Evolutionary conservation across 2,113 vertebrate species (phyloP).

Genomic region (Amblyopsis rosae): DNA sequence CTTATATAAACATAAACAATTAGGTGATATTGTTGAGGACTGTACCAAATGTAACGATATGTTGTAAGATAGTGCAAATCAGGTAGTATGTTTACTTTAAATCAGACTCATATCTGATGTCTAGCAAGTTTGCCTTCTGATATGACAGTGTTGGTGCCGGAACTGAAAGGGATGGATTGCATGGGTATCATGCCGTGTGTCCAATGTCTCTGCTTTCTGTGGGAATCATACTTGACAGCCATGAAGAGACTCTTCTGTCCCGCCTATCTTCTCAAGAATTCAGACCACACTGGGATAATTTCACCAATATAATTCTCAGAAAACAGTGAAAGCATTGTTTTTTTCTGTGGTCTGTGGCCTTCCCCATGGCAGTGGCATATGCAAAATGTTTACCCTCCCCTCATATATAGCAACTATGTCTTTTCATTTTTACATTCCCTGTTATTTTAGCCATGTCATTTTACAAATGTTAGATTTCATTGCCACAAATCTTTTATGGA

Average conservation of each 20-base stretch:
- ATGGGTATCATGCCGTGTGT: slow-evolving; percentile 33
- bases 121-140: slow-evolving; percentile 22
- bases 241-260: slow-evolving; percentile 56
- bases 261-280: slow-evolving; percentile 35
- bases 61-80: too few relatives aligned
- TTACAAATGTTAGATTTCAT: slow-evolving; percentile 16
- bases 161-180: slow-evolving; percentile 20
- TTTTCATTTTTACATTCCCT: slow-evolving; percentile 9
- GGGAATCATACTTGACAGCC: slow-evolving; percentile 43
- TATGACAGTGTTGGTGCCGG: slow-evolving; percentile 44
- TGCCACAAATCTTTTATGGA: not conserved
- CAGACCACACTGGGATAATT: slow-evolving; percentile 57
- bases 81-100: not conserved
- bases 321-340: slow-evolving; percentile 25
- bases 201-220: slow-evolving; percentile 35
- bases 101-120: not conserved
- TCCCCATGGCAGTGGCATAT: slow-evolving; percentile 30
- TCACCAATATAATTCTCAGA: slow-evolving; percentile 40
- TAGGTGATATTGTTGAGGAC: too few relatives aligned
- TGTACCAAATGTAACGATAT: too few relatives aligned
- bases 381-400: slow-evolving; percentile 29
- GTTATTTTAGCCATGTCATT: slow-evolving; percentile 25
- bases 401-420: slow-evolving; percentile 18
- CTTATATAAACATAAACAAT: too few relatives aligned
- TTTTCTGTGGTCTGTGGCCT: slow-evolving; percentile 22